Evolutionary conservation across 30 jellyfish, hydroid and myxozoan genomes (phyloP), one percentile per base, ranked within the genome.

Genomic region (Sanderia malayensis): DNA sequence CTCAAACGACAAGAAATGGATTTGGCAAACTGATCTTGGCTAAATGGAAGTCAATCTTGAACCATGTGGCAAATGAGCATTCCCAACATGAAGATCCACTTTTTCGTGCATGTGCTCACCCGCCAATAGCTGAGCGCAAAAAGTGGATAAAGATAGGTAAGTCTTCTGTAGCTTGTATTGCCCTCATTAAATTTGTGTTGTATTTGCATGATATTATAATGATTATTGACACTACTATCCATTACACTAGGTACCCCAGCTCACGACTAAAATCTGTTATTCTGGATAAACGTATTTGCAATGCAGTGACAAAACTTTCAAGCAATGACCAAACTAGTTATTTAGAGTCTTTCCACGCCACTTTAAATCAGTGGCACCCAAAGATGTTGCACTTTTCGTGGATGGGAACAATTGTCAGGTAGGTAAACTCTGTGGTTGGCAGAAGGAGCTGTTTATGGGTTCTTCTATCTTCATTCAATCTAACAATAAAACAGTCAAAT

Each of bases 301-400:
- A n/a, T n/a, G n/a, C n/a, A n/a, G n/a, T n/a, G 31, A 8, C 68
- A 57, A 57, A 4, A 4, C 6, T 57, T 20, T n/a, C 68, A 24
- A 20, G 22, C 6, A 58, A 74, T 58, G 78, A 76, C 30, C 86
- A 74, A 58, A 74, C 86, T 57, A 59, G 76, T 44, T 74, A 68
- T 31, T 21, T 58, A 49, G 76, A 74, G 24, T 76, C 58, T 31
- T 58, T 57, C 41, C 86, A 74, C 44, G 64, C 86, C 31, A 74
- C 86, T n/a, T 30, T 61, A 19, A 58, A 59, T 27, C 86, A 70
- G 0, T 70, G 86, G 69, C 67, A 41, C 76, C 86, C 76, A 6
- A 74, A 74, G 37, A 58, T 74, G 76, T 37, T 74, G 13, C 47
- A 37, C 23, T 74, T 15, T 30, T 49, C 61, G n/a, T 71, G 34